Base-by-base conservation (phyloP, 2,113 vertebrate species). In the Tricholaema leucomelas region DNA sequence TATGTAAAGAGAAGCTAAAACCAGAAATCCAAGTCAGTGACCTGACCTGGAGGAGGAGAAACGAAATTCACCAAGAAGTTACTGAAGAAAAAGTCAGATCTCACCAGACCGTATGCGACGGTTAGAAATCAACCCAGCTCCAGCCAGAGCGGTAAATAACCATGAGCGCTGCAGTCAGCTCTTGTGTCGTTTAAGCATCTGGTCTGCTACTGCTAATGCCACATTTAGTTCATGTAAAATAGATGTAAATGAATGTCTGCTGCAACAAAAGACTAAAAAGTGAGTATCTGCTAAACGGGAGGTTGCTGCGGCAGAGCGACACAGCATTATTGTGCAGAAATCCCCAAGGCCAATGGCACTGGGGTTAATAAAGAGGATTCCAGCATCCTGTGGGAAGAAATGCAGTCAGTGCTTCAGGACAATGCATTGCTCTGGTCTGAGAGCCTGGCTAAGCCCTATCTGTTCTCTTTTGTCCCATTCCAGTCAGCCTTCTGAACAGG, bases 141-240 rank as follows among this genome's bases (percentile, higher is more conserved):
- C 80, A 94, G 50, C 91, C 40, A 89, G 95, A 96, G 74, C 86
- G 94, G 58, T 93, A 71, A 95, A 93, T 96, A 66, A 79, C 76
- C 88, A 77, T 67, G 55, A 94, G 85, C 36, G 46, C 59, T 35
- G 2, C 71, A 82, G 71, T 87, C 74, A 92, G 73, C 60, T 71
- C 65, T 81, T 81, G 76, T 35, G 93, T 96, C 79, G 71, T 76
- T 91, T 88, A 87, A 95, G 46, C 81, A 95, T 96, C 92, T 96
- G 87, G 61, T 94, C 89, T 95, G 7, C 84, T 96, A 55, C 40
- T 76, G 60, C 88, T 94, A 93, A 44, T 91, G 91, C 70, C 94
- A 93, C 94, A 91, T 96, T 91, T 94, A 86, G 60, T 91, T 94
- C 77, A 88, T 94, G 88, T 86, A 96, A 96, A 96, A 94, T 90